Conservation (phyloP, 2,113 vertebrate genomes). For the Crotalus helleri region DNA sequence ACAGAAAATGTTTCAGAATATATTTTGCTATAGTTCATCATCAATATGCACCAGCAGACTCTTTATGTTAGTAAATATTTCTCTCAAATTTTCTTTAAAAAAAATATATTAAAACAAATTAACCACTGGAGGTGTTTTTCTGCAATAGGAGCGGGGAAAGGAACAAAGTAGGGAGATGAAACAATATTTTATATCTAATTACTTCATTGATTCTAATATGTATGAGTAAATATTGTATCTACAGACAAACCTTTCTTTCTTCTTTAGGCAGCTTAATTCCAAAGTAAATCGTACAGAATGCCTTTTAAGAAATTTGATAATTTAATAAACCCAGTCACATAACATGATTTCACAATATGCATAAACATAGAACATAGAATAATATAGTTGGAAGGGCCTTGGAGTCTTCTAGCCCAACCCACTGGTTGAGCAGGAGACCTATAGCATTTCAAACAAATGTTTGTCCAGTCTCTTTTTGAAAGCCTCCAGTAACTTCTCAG, state of each 20-base stretch:
- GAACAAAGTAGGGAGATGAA: neutral
- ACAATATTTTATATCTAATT: neutral
- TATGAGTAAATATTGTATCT: neutral
- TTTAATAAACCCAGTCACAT: neutral
- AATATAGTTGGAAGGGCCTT: neutral
- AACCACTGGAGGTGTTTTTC: neutral
- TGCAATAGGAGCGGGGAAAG: neutral
- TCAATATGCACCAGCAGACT: neutral
- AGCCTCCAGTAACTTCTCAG: neutral
- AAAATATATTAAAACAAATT: neutral
- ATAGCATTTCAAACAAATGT: neutral
- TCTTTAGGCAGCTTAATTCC: neutral
- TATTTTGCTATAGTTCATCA: neutral
- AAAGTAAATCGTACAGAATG: neutral
- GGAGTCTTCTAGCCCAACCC: too few relatives aligned
- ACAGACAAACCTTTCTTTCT: neutral
- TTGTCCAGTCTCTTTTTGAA: neutral
- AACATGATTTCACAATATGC: neutral
- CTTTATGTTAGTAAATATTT: neutral
- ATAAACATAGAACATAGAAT: neutral
- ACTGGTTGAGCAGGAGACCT: too few relatives aligned
- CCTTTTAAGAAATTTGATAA: neutral
- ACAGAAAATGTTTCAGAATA: neutral
- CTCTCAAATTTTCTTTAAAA: neutral
- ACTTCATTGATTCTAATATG: neutral